Conservation (phyloP, 1,140 invertebrate genomes). For the Trichonephila inaurata region DNA sequence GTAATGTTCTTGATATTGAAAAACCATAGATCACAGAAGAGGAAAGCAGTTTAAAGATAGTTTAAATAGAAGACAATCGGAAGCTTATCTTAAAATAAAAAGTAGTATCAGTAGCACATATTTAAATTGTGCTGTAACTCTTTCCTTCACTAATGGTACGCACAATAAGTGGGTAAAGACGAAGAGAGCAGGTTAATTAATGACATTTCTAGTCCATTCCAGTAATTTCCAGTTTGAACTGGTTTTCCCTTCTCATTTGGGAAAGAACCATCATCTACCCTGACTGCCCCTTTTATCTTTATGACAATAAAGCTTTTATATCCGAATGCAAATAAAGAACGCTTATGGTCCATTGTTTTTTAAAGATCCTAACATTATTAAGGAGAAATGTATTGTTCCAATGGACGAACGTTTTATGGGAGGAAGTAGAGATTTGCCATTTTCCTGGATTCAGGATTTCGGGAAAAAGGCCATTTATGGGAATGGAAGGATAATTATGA, state of each 20-base stretch:
- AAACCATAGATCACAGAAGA: too few relatives aligned
- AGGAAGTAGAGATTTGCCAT: not conserved
- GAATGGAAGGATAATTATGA: conserved; percentile 9
- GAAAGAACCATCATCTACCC: not conserved
- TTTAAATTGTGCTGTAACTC: not conserved
- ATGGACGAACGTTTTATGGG: not conserved
- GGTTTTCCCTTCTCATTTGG: not conserved
- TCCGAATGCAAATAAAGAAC: not conserved
- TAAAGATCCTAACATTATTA: not conserved
- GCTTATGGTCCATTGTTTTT: not conserved
- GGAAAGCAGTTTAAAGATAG: not conserved
- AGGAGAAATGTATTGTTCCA: not conserved
- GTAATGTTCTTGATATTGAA: too few relatives aligned
- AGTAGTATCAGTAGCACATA: not conserved
- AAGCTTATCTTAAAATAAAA: not conserved
- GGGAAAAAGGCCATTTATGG: not conserved
- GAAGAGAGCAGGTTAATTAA: not conserved
- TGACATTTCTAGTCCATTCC: not conserved
- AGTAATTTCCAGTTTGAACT: not conserved
- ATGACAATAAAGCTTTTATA: conserved; percentile 28
- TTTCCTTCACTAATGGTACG: not conserved
- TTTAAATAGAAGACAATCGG: not conserved
- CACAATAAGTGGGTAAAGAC: not conserved
- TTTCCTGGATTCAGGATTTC: not conserved
- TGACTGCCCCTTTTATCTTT: not conserved